Base-by-base conservation (phyloP, 2,797 vertebrate genomes). In the Luscinia luscinia region DNA sequence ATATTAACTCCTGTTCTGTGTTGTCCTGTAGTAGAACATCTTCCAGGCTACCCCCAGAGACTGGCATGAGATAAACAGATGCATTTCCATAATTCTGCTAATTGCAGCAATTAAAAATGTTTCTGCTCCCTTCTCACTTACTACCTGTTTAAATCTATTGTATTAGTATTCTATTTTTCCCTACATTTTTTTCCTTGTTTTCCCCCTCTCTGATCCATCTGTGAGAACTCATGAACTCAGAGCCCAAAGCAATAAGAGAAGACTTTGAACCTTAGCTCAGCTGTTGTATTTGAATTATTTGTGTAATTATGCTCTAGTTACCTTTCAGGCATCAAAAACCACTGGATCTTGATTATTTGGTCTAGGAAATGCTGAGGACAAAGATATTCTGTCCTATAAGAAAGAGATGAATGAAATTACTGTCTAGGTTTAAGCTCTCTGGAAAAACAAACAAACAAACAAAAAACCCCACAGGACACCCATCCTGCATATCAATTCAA, bases 181-280 rank as follows among this genome's bases (percentile, higher is more conserved):
- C 23, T 26, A 8, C 0, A 1, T 36, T 36, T 48, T 12, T 36
- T 1, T 1, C 28, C n/a, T 5, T 57, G 11, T 16, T 26, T 4
- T 18, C 32, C 2, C 4, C 6, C 4, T 43, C 5, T 38, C 14
- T 64, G 40, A 5, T 46, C 14, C 6, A 7, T 32, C 51, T 57
- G 9, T 59, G 12, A 80, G 7, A 64, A 52, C 27, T 5, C 11
- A 3, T 23, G 10, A 83, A 51, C 12, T 78, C 27, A 34, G 9
- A 68, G 4, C 3, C 6, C n/a, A 30, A 57, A 51, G 26, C 15
- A 70, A 5, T 15, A 46, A 30, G 23, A 54, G 28, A 80, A 45
- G 14, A 16, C 22, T 46, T 66, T 4, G 5, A 83, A 45, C 3
- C 4, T 48, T 9, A 55, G 18, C 15, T 78, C 9, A 57, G 13